Evolutionary conservation across 2,888 invertebrate species (phyloP).

Genomic region (Spodoptera picta): DNA sequence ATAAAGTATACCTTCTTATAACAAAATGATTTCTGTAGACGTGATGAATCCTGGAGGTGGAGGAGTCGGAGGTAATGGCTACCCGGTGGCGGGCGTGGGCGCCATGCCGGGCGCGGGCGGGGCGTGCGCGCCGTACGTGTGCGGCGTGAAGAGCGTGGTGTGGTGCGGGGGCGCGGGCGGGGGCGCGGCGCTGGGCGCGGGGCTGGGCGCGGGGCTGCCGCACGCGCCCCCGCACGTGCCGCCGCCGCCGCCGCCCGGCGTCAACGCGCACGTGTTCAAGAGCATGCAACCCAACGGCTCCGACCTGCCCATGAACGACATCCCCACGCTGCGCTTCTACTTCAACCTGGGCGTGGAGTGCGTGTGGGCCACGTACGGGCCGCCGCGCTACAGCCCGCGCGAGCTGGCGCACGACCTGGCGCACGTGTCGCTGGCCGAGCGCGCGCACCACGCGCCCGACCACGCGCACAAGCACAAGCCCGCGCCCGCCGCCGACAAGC

Average conservation of each 20-base stretch:
- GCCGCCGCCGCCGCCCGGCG: conserved; percentile 66
- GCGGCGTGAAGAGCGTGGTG: conserved; percentile 40
- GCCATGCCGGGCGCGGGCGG: conserved; percentile 4
- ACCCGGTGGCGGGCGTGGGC: conserved; percentile 3
- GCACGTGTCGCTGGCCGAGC: conserved; percentile 75
- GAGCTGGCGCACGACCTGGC: conserved; percentile 80
- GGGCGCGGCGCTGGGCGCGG: conserved; percentile 22
- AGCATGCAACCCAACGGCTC: conserved; percentile 86
- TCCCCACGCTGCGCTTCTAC: conserved; percentile 90
- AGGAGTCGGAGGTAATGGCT: conserved; percentile 18
- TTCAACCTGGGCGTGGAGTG: conserved; percentile 91
- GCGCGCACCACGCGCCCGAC: conserved; percentile 56
- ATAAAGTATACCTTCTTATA: too few species aligned
- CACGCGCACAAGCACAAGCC: conserved; percentile 73
- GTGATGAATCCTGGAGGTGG: conserved; percentile 35
- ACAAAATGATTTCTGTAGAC: conserved; percentile 19
- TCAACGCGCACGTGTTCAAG: conserved; percentile 76
- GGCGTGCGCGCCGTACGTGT: conserved; percentile 27
- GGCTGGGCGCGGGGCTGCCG: conserved; percentile 41
- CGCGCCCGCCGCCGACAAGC: conserved; percentile 65
- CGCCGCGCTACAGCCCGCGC: conserved; percentile 68
- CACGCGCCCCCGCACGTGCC: conserved; percentile 42
- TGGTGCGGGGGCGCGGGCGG: conserved; percentile 36
- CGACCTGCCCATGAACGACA: conserved; percentile 89
- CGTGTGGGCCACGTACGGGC: conserved; percentile 81